These are phyloP conservation scores for Chlamydotis undulata DNA, from an alignment of 2,113 vertebrate genomes.

Conservation along the genomic window DNA sequence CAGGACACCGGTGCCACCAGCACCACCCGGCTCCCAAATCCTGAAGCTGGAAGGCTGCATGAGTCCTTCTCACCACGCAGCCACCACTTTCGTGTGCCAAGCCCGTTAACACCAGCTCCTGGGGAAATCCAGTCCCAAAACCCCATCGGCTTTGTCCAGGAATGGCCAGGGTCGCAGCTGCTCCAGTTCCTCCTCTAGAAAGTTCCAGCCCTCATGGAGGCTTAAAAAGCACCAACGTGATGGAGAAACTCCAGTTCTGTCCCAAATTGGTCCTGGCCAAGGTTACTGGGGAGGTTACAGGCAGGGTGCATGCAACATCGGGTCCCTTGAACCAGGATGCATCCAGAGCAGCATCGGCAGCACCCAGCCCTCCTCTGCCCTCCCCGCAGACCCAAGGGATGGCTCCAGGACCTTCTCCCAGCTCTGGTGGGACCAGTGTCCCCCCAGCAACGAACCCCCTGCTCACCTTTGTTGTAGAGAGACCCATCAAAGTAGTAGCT, in stretches of 20 bases:
- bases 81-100: neutral
- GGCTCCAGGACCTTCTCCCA: neutral
- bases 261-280: accelerated
- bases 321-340: neutral
- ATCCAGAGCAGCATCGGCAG: accelerated
- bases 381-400: neutral
- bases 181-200: neutral
- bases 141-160: neutral
- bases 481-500: constrained; percentile 98
- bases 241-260: neutral
- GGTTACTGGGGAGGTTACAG: neutral
- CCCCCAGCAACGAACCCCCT: accelerated
- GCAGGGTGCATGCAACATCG: accelerated
- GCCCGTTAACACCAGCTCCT: neutral
- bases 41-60: neutral
- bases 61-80: neutral
- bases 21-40: neutral
- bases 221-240: neutral
- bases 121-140: neutral
- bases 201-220: neutral
- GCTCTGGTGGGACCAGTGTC: neutral
- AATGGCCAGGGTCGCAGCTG: too few species aligned
- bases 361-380: neutral
- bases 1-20: neutral
- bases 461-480: constrained; percentile 95